Evolutionary conservation across 2,113 vertebrate genomes (phyloP), one percentile per base, ranked within the genome.

Genomic region (Piprites chloris): DNA sequence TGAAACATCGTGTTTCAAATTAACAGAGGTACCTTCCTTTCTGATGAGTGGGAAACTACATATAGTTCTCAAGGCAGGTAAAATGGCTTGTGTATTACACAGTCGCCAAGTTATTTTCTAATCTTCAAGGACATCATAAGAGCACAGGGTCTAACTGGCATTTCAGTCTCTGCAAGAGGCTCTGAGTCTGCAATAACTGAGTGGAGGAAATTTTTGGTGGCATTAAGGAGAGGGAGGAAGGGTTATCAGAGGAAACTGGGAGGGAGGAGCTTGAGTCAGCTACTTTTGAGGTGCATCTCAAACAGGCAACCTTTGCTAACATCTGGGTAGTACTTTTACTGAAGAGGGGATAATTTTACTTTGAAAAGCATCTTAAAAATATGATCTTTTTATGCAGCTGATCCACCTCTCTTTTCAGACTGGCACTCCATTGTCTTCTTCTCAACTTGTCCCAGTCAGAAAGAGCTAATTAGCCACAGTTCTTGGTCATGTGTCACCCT

Each of bases 171-270:
- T 87, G 22, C 32, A 58, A 86, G 62, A 59, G 14, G 14, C 4
- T 87, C 69, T 7, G 24, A 8, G 2, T 73, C 37, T 83, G n/a
- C 9, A 39, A 5, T 14, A 35, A 39, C 19, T 35, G 53, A 68
- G 23, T 0, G 1, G 9, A 26, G 35, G 15, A 41, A 65, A 56
- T 27, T 76, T 83, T 47, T 4, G 0, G 4, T 12, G 9, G 5
- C 26, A 46, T 69, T 62, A 53, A 85, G 16, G 22, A 78, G 37
- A 49, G 2, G 4, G 32, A 88, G 14, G 35, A 83, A 76, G 8
- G 6, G 1, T 41, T 77, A 89, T 17, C 32, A 52, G 37, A 23
- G n/a, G 16, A 24, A 81, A 47, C 9, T 63, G 33, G 6, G 35
- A 53, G 8, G 14, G 11, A 52, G 2, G 5, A 12, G 6, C 42